Conservation (phyloP, 2,113 vertebrate genomes). For the Riparia riparia region DNA sequence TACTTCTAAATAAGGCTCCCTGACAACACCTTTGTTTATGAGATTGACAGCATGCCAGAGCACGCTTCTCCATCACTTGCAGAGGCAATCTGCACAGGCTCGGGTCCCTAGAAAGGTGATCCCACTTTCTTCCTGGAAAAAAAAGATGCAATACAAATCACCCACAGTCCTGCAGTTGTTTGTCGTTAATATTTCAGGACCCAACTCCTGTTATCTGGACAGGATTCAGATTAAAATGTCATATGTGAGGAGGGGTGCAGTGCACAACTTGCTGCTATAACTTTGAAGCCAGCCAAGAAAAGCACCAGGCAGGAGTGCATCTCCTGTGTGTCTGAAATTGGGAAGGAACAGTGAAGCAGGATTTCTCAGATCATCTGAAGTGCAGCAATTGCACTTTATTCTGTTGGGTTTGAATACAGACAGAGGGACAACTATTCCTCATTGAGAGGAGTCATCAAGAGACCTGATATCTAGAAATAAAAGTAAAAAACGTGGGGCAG, state of each 20-base stretch:
- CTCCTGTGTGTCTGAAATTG: background rate
- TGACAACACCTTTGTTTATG: constrained; percentile 76
- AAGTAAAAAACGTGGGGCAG: background rate
- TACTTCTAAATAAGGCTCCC: constrained; percentile 75
- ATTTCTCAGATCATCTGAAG: background rate
- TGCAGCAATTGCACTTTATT: background rate
- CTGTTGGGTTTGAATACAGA: background rate
- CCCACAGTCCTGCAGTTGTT: background rate
- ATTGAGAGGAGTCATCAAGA: background rate
- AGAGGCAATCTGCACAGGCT: background rate
- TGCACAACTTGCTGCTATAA: background rate
- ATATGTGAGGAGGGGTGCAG: background rate
- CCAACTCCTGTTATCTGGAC: background rate
- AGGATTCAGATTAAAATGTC: background rate
- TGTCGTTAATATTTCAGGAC: constrained; percentile 30
- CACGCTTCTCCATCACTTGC: background rate
- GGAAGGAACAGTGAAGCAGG: background rate
- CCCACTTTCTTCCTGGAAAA: background rate
- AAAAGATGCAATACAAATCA: background rate
- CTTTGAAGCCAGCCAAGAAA: background rate
- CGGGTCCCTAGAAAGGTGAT: background rate
- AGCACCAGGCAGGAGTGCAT: background rate
- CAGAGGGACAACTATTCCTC: background rate
- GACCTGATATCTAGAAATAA: background rate
- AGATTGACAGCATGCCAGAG: constrained; percentile 60